phyloP scores from a whole-genome alignment of 2,797 vertebrate genomes.

The Hypotaenidia okinawae region DNA sequence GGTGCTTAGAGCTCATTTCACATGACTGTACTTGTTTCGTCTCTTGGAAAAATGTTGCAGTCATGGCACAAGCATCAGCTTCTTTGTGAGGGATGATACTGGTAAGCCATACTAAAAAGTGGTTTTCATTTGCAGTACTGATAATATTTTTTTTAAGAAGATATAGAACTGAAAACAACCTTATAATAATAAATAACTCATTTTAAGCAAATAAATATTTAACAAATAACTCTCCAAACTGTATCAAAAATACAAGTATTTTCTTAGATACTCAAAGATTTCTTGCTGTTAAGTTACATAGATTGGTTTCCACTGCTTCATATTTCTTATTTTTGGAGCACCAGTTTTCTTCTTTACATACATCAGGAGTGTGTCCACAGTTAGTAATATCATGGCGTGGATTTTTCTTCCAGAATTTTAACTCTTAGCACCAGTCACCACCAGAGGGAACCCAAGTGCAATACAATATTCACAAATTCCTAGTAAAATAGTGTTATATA shows the following conservation, averaged over 20 bases:
- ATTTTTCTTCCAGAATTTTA: neutral
- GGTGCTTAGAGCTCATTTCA: neutral
- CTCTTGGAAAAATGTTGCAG: slow-evolving; percentile 9
- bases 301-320: neutral
- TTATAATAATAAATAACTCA: neutral
- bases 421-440: neutral
- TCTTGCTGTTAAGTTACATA: neutral
- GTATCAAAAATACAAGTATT: neutral
- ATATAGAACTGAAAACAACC: neutral
- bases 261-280: neutral
- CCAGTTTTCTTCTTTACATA: neutral
- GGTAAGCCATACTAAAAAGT: neutral
- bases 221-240: neutral
- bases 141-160: neutral
- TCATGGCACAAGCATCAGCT: slow-evolving; percentile 5
- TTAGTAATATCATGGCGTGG: neutral
- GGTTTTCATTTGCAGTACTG: neutral
- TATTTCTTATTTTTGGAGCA: neutral
- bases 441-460: neutral
- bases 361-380: neutral
- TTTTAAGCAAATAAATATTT: neutral
- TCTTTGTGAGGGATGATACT: neutral
- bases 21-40: slow-evolving; percentile 28
- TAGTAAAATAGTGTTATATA: neutral
- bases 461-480: neutral